Percentiles rank a stretch among this genome's conserved stretches.
These are phyloP conservation scores for Tragelaphus scriptus DNA, from an alignment of 2,113 vertebrate species.

Conservation along the genomic window DNA sequence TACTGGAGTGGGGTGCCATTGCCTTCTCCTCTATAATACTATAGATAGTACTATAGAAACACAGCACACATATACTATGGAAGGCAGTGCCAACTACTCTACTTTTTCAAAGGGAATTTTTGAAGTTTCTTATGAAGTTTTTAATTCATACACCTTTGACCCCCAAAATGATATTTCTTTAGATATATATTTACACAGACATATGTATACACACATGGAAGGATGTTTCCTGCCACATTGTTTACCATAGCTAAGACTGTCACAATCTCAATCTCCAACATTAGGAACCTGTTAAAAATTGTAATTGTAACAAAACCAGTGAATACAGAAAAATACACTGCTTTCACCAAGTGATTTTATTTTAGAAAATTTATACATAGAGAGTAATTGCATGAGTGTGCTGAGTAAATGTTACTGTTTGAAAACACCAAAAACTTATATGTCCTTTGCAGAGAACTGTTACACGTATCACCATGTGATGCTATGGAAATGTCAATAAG, in stretches of 20 bases:
- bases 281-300: not conserved
- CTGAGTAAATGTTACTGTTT: not conserved
- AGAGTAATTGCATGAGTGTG: not conserved
- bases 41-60: not conserved
- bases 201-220: not conserved
- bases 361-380: not conserved
- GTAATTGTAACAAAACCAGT: not conserved
- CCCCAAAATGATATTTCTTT: not conserved
- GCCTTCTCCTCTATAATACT: too few species aligned
- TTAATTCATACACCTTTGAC: not conserved
- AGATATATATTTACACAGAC: not conserved
- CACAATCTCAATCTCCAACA: not conserved
- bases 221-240: not conserved
- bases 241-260: not conserved
- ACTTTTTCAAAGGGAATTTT: not conserved
- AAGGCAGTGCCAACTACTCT: not conserved
- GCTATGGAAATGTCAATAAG: not conserved
- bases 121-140: not conserved
- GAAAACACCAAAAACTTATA: not conserved
- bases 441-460: not conserved
- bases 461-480: not conserved
- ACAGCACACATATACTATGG: not conserved
- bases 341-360: not conserved
- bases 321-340: not conserved
- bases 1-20: too few species aligned